These are phyloP conservation scores for Phrynocephalus versicolor DNA, from an alignment of 2,113 vertebrate species.

Conservation along the genomic window DNA sequence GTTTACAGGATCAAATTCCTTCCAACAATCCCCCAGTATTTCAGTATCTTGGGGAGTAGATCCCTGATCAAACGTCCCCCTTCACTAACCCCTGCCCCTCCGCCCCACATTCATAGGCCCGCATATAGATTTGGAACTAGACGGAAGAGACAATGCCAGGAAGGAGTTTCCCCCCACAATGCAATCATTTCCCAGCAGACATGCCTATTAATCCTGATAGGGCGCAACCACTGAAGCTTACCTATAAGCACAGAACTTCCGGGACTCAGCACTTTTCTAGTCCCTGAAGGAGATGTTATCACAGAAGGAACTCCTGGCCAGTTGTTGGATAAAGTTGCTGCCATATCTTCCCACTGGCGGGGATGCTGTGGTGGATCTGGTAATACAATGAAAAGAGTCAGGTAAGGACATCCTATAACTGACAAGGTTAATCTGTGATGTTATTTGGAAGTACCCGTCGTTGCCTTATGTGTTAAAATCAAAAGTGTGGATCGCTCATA, in stretches of 20 bases:
- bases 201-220: background rate
- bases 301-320: conserved; percentile 66
- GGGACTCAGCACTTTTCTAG: conserved; percentile 72
- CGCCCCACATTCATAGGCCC: too few relatives aligned
- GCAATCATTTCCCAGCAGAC: background rate
- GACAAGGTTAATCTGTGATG: background rate
- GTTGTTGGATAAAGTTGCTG: conserved; percentile 59
- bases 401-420: too few relatives aligned
- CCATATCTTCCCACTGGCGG: conserved; percentile 71
- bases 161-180: too few relatives aligned
- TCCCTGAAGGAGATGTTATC: conserved; percentile 73
- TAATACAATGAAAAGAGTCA: conserved; percentile 47
- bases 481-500: background rate
- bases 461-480: background rate
- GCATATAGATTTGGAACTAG: too few relatives aligned
- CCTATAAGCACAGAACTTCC: conserved; percentile 77
- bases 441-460: background rate
- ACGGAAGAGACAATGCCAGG: too few relatives aligned
- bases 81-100: too few relatives aligned
- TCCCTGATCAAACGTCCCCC: background rate
- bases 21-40: background rate
- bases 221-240: conserved; percentile 64
- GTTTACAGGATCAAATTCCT: background rate
- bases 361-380: conserved; percentile 74
- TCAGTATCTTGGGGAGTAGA: background rate